Base-by-base conservation (phyloP, 2,888 invertebrate species). In the Caenorhabditis macrosperma region DNA sequence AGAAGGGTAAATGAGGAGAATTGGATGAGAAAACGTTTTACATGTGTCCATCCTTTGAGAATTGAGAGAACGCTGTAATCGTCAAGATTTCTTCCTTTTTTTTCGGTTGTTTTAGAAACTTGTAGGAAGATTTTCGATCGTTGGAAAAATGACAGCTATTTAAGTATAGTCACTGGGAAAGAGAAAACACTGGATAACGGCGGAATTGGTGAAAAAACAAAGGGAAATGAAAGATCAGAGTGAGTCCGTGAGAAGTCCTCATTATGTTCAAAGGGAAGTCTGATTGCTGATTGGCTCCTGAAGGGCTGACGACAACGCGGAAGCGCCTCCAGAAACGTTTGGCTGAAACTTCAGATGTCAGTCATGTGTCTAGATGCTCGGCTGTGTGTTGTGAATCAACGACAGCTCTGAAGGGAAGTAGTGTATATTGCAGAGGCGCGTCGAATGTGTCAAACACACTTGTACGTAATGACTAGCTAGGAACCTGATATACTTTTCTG, bases 371-470 rank as follows among this genome's bases (percentile, higher is more conserved):
- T 64, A 74, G 55, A 64, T 35, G 55, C 50, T 44, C 24, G 15
- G 22, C 33, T 54, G 54, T 35, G 35, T 28, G n/a, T n/a, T n/a
- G 59, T 74, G 74, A 74, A 74, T 74, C 64, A 57, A 74, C 74
- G 74, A 74, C 74, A 74, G 64, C 74, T 74, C 54, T 44, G 48
- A 57, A 74, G 59, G 64, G 74, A 64, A 64, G 59, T 72, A 74
- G 59, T 74, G 74, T 55, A 66, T 57, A 74, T 74, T 74, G 64
- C 74, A 74, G 57, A 48, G 59, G 64, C 57, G 64, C 28, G 46
- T 46, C 55, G 63, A 72, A 72, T 72, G 59, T 74, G 74, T 74
- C 74, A 74, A 74, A 64, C 55, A 74, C 74, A 74, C 74, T 74
- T 74, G 74, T 63, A 72, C 55, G 63, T 50, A 74, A 50, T 64